Evolutionary conservation across 2,888 invertebrate genomes (phyloP), one percentile per base, ranked within the genome.

Genomic region (Chrysina gloriosa): DNA sequence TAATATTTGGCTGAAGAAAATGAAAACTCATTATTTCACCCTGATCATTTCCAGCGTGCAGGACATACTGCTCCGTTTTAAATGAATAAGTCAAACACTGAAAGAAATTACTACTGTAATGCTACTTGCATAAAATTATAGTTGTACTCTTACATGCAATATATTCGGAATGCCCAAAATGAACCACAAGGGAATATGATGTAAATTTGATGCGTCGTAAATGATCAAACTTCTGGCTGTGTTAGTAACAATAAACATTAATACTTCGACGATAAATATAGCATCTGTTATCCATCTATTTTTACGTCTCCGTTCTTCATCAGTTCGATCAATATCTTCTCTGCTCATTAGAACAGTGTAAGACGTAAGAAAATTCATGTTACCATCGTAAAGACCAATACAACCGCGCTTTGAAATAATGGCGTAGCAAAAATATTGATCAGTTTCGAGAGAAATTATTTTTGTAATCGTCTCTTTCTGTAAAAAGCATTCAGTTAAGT

Each of bases 281-380:
- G 86, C 89, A 72, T 90, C 90, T 0, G 89, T 89, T 1, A 90
- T 84, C 89, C 89, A 90, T 36, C 85, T 83, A 71, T 86, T 86
- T 68, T 84, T 84, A 1, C 87, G 83, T 7, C 85, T 78, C 75
- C 76, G 77, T 71, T 77, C 80, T 70, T 73, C 80, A 45, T 78
- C 76, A 21, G 67, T 84, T 7, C 84, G 79, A 2, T 76, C 80
- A 1, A 85, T 74, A 27, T 88, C 87, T 16, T 84, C 85, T 63
- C 86, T 80, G 2, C 86, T 85, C 76, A 87, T 86, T 69, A 88
- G 86, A 3, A 86, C 82, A 45, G 80, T 78, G 71, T 89, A 89
- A 0, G 84, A 82, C 23, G 84, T 82, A 29, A 88, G 75, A 14
- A 88, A 82, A 14, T 82, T 81, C 66, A 89, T 73, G n/a, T 85